Evolutionary conservation across 2,797 vertebrate genomes (phyloP).

Genomic region (Melanotaenia pygmaea): DNA sequence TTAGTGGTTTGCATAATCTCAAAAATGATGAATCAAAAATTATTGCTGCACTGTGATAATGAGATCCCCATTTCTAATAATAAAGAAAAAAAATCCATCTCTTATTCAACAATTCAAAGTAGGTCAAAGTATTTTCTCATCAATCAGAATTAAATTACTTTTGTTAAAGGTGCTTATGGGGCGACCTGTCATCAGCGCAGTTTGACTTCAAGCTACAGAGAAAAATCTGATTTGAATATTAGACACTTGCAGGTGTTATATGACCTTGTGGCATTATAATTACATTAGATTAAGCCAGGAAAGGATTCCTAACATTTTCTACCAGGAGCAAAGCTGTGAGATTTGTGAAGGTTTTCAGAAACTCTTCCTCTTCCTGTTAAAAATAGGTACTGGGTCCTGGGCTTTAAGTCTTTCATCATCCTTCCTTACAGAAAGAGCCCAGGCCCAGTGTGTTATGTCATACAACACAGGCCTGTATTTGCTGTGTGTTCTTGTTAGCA

Average conservation of each 20-base stretch:
- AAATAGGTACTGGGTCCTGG: slow-evolving; percentile 21
- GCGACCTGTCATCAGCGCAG: slow-evolving; percentile 16
- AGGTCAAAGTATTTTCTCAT: slow-evolving; percentile 8
- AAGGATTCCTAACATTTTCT: slow-evolving; percentile 8
- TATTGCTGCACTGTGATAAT: slow-evolving; percentile 12
- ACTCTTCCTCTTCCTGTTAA: neutral
- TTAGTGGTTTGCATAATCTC: neutral
- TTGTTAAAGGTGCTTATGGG: slow-evolving; percentile 18
- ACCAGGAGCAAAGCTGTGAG: neutral
- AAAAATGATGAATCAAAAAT: neutral
- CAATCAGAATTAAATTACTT: slow-evolving; percentile 18
- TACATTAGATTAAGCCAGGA: neutral
- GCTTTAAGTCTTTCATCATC: slow-evolving; percentile 17
- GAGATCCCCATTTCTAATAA: slow-evolving; percentile 7
- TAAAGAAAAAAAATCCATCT: neutral
- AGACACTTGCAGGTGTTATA: slow-evolving; percentile 7
- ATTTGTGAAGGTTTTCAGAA: slow-evolving; percentile 10
- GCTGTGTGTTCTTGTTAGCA: slow-evolving; percentile 64
- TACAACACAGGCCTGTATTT: slow-evolving; percentile 64
- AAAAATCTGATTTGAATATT: slow-evolving; percentile 11
- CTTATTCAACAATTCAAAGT: slow-evolving; percentile 8
- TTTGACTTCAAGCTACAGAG: neutral
- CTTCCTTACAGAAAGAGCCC: slow-evolving; percentile 19
- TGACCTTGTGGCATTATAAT: neutral
- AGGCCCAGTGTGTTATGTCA: slow-evolving; percentile 40